Conservation (phyloP, 2,888 invertebrate species). For the Calameuta idolon region DNA sequence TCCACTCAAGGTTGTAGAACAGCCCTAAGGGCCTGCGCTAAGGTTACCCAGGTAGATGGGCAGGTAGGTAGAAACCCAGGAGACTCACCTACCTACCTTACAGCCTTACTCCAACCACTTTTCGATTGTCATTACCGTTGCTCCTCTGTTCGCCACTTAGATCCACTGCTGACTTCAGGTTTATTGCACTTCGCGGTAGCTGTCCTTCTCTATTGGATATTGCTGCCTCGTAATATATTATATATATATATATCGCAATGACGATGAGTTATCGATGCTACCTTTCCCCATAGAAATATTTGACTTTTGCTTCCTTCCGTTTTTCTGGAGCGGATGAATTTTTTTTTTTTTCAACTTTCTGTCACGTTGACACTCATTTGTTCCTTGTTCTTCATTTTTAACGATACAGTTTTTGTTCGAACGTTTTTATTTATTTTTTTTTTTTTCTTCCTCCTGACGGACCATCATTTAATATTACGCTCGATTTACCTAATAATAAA, state of each 20-base stretch:
- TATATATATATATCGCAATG: neutral
- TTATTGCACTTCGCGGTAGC: constrained; percentile 2
- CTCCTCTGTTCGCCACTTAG: constrained; percentile 29
- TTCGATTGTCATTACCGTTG: constrained; percentile 59
- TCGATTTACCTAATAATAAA: constrained; percentile 47
- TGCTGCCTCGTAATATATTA: neutral
- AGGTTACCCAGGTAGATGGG: constrained; percentile 22
- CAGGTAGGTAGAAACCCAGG: neutral
- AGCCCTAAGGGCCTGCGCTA: neutral
- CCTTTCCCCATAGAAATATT: neutral
- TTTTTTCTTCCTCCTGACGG: constrained; percentile 35
- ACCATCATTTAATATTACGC: constrained; percentile 38
- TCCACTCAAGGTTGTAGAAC: constrained; percentile 9
- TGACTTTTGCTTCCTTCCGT: neutral
- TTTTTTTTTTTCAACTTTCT: neutral
- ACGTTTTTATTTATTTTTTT: constrained; percentile 8
- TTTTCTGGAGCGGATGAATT: neutral
- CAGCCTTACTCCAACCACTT: constrained; percentile 47
- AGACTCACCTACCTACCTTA: neutral
- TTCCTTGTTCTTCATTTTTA: neutral
- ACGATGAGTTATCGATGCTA: constrained; percentile 2
- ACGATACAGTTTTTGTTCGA: neutral
- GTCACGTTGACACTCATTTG: constrained; percentile 1
- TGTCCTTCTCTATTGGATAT: neutral
- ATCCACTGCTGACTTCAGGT: neutral